Evolutionary conservation across 2,113 vertebrate genomes (phyloP), one percentile per base, ranked within the genome.

Genomic region (Myiozetetes cayanensis): DNA sequence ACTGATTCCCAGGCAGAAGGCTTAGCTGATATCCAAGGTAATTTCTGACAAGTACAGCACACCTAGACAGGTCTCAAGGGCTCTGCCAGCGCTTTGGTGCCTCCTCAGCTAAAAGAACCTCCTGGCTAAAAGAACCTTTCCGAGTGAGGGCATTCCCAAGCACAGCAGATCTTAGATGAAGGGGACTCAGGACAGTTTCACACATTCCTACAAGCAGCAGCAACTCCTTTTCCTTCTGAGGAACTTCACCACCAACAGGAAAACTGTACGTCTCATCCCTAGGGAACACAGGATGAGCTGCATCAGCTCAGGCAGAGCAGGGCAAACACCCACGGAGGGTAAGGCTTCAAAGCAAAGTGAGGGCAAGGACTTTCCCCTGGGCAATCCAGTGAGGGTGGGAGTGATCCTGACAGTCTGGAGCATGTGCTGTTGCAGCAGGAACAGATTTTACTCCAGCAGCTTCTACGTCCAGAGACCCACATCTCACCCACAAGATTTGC

Each of bases 401-500:
- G 35, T 1, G 5, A 67, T 4, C 73, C 68, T 16, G 3, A 8
- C 13, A 66, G 22, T 19, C 50, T 77, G 65, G 13, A 50, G 46
- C 1, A 14, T 0, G 4, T 23, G 52, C 2, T 8, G 35, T 15
- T 37, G 49, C 33, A 68, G 65, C 59, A 86, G 43, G 8, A 77
- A 22, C 8, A 47, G 46, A 22, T 65, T 68, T 25, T 27, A 53
- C 30, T 78, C 22, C 91, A 75, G 70, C 39, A 30, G 16, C 25
- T 87, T 81, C 31, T 43, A 47, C 56, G 39, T 28, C 55, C 16
- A 13, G 49, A 73, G 81, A 53, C 21, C 23, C 30, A 15, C 50
- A 61, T 7, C 47, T 71, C 65, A 55, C 41, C 30, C 5, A 1
- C 6, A 41, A 39, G 33, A 71, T 18, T 1, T 59, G n/a, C 0